Percentiles rank a stretch among this genome's conserved stretches.
These are phyloP conservation scores for Macquaria australasica DNA, from an alignment of 2,113 vertebrate genomes.

Conservation along the genomic window DNA sequence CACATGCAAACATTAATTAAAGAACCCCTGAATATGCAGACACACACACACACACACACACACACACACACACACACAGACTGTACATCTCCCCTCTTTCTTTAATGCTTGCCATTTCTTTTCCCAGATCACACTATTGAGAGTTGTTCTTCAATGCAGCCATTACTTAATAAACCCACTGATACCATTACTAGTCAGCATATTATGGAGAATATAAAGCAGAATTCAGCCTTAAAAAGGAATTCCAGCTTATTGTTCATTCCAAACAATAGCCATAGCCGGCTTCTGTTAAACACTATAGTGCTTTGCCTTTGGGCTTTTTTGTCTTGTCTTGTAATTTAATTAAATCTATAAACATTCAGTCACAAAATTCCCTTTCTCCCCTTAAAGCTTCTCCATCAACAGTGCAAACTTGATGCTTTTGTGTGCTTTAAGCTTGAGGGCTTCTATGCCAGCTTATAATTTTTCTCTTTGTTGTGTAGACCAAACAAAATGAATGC, in stretches of 20 bases:
- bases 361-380: conserved; percentile 51
- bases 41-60: neutral
- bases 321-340: conserved; percentile 70
- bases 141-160: neutral
- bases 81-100: neutral
- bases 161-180: conserved; percentile 46
- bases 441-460: conserved; percentile 66
- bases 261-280: conserved; percentile 53
- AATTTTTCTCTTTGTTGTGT: conserved; percentile 77
- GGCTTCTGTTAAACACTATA: conserved; percentile 40
- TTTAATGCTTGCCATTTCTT: conserved; percentile 9
- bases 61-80: neutral
- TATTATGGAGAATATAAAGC: conserved; percentile 42
- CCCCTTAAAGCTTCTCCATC: conserved; percentile 56
- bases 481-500: conserved; percentile 77
- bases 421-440: conserved; percentile 57
- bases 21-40: neutral
- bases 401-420: conserved; percentile 58
- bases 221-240: conserved; percentile 38
- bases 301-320: conserved; percentile 51
- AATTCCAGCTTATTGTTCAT: conserved; percentile 58
- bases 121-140: conserved; percentile 4
- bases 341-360: conserved; percentile 79
- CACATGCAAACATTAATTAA: conserved; percentile 3
- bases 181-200: conserved; percentile 51